Percentiles rank a stretch among this genome's conserved stretches.
These are phyloP conservation scores for Drosophila emarginata DNA, from an alignment of 2,888 invertebrate species.

Conservation along the genomic window DNA sequence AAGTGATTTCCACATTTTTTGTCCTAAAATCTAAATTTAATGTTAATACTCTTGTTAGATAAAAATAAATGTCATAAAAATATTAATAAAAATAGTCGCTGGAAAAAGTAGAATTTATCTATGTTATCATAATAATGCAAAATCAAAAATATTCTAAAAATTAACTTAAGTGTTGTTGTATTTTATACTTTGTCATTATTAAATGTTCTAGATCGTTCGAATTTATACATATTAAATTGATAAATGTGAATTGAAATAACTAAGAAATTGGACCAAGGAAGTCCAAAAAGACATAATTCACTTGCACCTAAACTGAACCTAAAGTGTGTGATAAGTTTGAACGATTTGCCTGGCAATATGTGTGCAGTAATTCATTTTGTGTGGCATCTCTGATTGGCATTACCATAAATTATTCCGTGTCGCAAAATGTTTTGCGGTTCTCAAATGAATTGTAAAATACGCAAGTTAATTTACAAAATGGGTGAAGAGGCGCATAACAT, in stretches of 20 bases:
- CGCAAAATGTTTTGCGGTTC: conserved; percentile 56
- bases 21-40: too few species aligned
- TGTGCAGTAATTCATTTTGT: conserved; percentile 45
- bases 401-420: conserved; percentile 64
- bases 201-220: too few species aligned
- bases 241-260: background rate
- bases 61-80: too few species aligned
- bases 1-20: too few species aligned
- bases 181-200: too few species aligned
- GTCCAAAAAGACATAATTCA: conserved; percentile 5
- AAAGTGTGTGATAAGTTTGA: background rate
- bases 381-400: conserved; percentile 58
- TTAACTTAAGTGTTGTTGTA: too few species aligned
- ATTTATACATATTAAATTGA: background rate
- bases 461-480: conserved; percentile 49
- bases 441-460: conserved; percentile 61
- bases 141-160: too few species aligned
- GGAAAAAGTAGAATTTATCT: too few species aligned
- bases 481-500: conserved; percentile 19
- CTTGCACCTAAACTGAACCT: background rate
- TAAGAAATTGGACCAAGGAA: background rate
- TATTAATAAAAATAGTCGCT: too few species aligned
- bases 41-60: too few species aligned
- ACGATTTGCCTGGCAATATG: conserved; percentile 7
- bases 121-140: too few species aligned